phyloP scores from a whole-genome alignment of 2,888 invertebrate genomes.

The Drosophila aldrichi region DNA sequence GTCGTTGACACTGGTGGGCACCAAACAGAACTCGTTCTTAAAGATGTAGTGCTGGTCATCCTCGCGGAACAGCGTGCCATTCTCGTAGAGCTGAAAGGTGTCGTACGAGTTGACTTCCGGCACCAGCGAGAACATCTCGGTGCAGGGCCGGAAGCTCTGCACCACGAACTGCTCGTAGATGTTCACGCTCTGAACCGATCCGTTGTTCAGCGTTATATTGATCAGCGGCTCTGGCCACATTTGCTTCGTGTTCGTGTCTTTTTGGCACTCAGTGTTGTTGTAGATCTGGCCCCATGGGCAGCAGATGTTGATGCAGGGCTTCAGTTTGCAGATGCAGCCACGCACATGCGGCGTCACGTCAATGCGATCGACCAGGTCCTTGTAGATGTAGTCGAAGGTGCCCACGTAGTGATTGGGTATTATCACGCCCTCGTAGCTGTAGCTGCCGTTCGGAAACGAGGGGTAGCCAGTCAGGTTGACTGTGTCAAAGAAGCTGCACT shows the following conservation, averaged over 20 bases:
- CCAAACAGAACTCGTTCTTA: slow-evolving; percentile 80
- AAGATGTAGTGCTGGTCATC: slow-evolving; percentile 66
- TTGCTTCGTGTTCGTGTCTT: slow-evolving; percentile 32
- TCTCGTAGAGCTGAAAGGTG: slow-evolving; percentile 72
- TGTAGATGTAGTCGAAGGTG: slow-evolving; percentile 75
- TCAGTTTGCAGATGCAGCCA: slow-evolving; percentile 84
- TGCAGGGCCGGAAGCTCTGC: slow-evolving; percentile 72
- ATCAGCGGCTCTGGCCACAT: slow-evolving; percentile 72
- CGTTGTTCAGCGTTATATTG: slow-evolving; percentile 72
- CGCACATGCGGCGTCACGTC: slow-evolving; percentile 78
- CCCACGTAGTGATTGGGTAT: slow-evolving; percentile 79
- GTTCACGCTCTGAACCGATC: slow-evolving; percentile 51
- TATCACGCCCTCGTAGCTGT: slow-evolving; percentile 76
- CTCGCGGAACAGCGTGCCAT: slow-evolving; percentile 78
- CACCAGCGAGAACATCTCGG: slow-evolving; percentile 64
- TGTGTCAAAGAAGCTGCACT: slow-evolving; percentile 79
- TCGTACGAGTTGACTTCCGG: slow-evolving; percentile 65
- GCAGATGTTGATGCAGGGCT: slow-evolving; percentile 84
- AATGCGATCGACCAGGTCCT: slow-evolving; percentile 52
- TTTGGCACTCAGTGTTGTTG: slow-evolving; percentile 39
- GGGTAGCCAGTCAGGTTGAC: slow-evolving; percentile 82
- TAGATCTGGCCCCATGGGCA: slow-evolving; percentile 75
- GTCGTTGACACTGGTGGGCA: slow-evolving; percentile 64
- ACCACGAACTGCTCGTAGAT: slow-evolving; percentile 68
- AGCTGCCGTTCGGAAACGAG: slow-evolving; percentile 79